A percentile compares a stretch with the other conserved stretches of the same genome.
phyloP scores from a whole-genome alignment of 2,797 vertebrate genomes.

The Phoebastria nigripes region DNA sequence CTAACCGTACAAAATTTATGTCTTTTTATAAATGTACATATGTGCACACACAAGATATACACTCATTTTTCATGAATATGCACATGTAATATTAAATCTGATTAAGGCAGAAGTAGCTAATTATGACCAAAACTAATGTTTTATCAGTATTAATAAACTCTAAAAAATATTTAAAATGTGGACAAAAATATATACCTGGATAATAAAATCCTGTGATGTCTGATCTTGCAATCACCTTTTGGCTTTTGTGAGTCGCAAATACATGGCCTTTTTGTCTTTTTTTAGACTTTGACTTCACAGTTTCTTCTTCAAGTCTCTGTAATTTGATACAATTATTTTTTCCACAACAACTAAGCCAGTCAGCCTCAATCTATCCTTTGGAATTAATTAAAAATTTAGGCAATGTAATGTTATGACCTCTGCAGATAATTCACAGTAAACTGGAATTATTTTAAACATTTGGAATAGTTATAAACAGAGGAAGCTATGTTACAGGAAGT shows the following conservation, averaged over 20 bases:
- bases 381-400: background rate
- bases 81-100: background rate
- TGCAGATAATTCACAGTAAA: background rate
- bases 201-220: slow-evolving; percentile 82
- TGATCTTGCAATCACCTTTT: slow-evolving; percentile 81
- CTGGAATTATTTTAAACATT: background rate
- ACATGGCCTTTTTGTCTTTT: slow-evolving; percentile 48
- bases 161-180: background rate
- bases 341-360: background rate
- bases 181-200: slow-evolving; percentile 69
- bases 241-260: slow-evolving; percentile 67
- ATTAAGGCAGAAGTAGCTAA: background rate
- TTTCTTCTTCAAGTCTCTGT: slow-evolving; percentile 42
- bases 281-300: slow-evolving; percentile 7
- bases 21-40: background rate
- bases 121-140: background rate
- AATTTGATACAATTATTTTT: background rate
- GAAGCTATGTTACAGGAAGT: background rate
- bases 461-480: background rate
- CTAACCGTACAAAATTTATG: background rate
- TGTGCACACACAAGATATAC: background rate
- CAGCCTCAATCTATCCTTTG: background rate
- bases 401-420: background rate
- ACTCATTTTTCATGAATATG: background rate
- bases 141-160: background rate